phyloP scores from a whole-genome alignment of 1,140 invertebrate genomes.

The Polypedilum pembai region DNA sequence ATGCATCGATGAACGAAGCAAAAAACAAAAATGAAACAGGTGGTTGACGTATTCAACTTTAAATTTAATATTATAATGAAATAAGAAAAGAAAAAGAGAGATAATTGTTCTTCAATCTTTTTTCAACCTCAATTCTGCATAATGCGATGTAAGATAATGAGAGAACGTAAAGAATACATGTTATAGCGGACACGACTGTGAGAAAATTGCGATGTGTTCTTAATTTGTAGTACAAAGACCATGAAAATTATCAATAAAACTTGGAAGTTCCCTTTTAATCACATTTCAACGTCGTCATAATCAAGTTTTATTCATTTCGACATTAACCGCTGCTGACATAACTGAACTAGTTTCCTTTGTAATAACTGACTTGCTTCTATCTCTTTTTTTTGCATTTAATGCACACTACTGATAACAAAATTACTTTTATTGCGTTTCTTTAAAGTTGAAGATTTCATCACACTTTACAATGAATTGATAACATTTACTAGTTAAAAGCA shows the following conservation, averaged over 20 bases:
- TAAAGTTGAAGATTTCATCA: neutral
- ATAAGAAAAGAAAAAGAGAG: neutral
- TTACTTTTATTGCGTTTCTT: conserved; percentile 4
- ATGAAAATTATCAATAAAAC: neutral
- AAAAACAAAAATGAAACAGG: neutral
- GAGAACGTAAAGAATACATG: neutral
- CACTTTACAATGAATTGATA: neutral
- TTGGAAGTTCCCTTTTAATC: neutral
- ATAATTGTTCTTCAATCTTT: conserved; percentile 6
- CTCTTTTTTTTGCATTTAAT: neutral
- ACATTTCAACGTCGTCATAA: too few relatives aligned
- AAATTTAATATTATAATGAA: too few relatives aligned
- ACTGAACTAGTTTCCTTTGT: conserved; percentile 15
- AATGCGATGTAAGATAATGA: conserved; percentile 1
- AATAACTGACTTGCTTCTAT: neutral
- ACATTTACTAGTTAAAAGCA: neutral
- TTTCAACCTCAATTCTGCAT: conserved; percentile 8
- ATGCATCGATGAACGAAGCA: neutral
- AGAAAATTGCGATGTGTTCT: too few relatives aligned
- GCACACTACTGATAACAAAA: neutral
- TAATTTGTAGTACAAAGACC: neutral
- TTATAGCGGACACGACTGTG: neutral
- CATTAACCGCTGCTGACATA: neutral
- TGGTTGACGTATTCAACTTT: neutral
- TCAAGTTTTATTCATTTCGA: neutral